Base-by-base conservation (phyloP, 1,140 invertebrate species). In the Varroa destructor region DNA sequence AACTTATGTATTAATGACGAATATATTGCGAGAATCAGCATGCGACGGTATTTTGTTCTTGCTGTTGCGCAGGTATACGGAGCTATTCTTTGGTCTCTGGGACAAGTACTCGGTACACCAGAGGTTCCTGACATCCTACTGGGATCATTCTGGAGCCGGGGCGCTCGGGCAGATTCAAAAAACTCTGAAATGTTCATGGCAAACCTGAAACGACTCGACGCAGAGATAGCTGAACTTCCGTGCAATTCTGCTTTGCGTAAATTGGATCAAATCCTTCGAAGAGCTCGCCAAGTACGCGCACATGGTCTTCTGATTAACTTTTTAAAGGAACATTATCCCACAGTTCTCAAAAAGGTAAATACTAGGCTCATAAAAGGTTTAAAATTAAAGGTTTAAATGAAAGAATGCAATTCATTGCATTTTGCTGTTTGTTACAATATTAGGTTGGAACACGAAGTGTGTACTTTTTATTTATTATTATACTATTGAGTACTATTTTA, bases 291-390 rank as follows among this genome's bases (percentile, higher is more conserved):
- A 46, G 61, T 46, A 36, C 12, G 37, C 2, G 61, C 61, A 14
- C 61, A 67, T 46, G 61, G n/a, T 14, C 2, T 67, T 12, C 61
- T 67, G 10, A 67, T 67, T 12, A 43, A 40, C 36, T 67, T 25
- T 46, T 8, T 67, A 37, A 67, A 40, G 36, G 61, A 67, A 46
- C 40, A 67, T 46, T 67, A 67, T 37, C 3, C 46, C 3, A 40
- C 12, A 12, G 36, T 67, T 14, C 46, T 67, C 40, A 67, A 67
- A 37, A 67, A 67, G 61, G 61, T 67, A 67, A 12, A 58, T 58
- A 58, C 40, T 58, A 56, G 10, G 10, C 55, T n/a, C 55, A 12
- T 12, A 12, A n/a, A n/a, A 56, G n/a, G 57, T 4, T 14, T 40
- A 14, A 3, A 12, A 6, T 58, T 25, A 25, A 25, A 25, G 25